phyloP scores from a whole-genome alignment of 2,113 vertebrate species.

The Cottus gobio region DNA sequence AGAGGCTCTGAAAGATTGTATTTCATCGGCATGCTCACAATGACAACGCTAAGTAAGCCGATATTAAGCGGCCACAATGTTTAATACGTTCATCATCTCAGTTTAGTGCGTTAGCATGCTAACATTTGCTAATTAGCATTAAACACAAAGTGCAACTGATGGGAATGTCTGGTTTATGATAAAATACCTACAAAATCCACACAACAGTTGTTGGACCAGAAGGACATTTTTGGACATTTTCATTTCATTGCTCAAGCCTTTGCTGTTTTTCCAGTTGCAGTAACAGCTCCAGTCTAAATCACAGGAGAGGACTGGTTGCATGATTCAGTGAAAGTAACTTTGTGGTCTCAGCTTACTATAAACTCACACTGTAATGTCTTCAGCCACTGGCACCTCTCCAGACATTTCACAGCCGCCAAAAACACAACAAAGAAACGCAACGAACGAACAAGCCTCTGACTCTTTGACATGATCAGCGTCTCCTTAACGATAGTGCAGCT shows the following conservation, averaged over 20 bases:
- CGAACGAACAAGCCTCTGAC: constrained; percentile 58
- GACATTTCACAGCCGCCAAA: constrained; percentile 39
- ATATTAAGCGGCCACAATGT: background rate
- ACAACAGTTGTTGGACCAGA: too few relatives aligned
- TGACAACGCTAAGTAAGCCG: background rate
- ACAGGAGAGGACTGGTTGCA: background rate
- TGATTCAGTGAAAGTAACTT: constrained; percentile 56
- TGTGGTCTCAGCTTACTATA: constrained; percentile 56
- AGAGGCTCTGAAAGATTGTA: background rate
- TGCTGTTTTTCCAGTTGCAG: background rate
- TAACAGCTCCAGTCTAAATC: constrained; percentile 14
- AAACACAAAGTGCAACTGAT: background rate
- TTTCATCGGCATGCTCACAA: background rate
- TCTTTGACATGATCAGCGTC: constrained; percentile 56
- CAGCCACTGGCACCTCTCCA: constrained; percentile 56
- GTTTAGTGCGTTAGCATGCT: background rate
- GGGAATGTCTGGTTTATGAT: too few relatives aligned
- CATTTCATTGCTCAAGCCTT: background rate
- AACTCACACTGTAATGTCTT: constrained; percentile 58
- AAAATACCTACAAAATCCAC: too few relatives aligned
- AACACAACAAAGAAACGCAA: constrained; percentile 56
- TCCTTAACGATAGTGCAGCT: constrained; percentile 52
- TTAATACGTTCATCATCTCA: background rate
- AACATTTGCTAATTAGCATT: background rate
- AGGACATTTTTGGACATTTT: too few relatives aligned